Conservation (phyloP, 2,888 invertebrate species). For the Epirrita christyi region DNA sequence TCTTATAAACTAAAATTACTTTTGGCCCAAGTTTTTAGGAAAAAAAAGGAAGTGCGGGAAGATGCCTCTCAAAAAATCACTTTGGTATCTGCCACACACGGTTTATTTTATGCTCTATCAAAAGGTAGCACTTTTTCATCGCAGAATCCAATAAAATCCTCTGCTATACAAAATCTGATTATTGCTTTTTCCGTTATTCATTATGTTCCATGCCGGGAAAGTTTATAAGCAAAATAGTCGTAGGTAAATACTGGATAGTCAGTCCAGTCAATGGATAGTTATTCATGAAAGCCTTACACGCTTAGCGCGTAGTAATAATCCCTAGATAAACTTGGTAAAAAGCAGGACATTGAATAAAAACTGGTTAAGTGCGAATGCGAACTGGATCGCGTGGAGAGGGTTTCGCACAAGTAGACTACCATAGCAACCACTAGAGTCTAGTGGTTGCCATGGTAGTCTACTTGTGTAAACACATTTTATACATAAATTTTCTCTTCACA, state of each 20-base stretch:
- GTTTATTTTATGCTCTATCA: not conserved
- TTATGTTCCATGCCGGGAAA: slow-evolving; percentile 2
- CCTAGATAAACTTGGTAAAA: slow-evolving; percentile 1
- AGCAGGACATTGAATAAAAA: slow-evolving; percentile 3
- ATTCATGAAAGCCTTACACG: slow-evolving; percentile 6
- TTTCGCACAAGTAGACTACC: too few species aligned
- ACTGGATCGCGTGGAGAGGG: too few species aligned
- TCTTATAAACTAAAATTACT: too few species aligned
- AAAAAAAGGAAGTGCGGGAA: too few species aligned
- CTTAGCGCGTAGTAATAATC: slow-evolving; percentile 3
- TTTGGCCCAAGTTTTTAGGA: too few species aligned
- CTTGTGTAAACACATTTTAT: too few species aligned
- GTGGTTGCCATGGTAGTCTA: too few species aligned
- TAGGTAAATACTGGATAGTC: not conserved
- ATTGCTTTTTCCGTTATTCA: slow-evolving; percentile 13
- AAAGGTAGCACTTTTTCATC: not conserved
- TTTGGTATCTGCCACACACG: too few species aligned
- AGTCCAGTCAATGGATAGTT: slow-evolving; percentile 7
- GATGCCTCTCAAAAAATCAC: too few species aligned
- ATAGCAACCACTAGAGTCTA: too few species aligned
- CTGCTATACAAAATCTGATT: slow-evolving; percentile 1
- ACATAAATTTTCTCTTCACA: too few species aligned
- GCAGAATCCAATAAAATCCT: slow-evolving; percentile 1
- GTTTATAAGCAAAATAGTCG: slow-evolving; percentile 4
- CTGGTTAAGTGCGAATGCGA: too few species aligned